These are phyloP conservation scores for Pocillopora verrucosa DNA, from an alignment of 64 coral and sea anemone genomes.

Conservation along the genomic window DNA sequence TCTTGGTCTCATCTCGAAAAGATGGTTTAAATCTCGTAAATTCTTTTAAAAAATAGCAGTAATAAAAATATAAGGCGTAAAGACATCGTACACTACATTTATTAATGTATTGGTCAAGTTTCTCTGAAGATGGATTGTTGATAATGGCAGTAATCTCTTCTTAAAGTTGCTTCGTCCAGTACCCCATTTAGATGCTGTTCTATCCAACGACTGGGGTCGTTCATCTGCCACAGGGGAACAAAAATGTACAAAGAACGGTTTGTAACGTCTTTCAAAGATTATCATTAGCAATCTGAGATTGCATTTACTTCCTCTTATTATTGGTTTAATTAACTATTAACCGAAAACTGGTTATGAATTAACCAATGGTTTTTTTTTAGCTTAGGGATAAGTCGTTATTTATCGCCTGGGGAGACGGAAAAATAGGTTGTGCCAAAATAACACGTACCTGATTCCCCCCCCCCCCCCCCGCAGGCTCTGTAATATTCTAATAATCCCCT, in stretches of 20 bases:
- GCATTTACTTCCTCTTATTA: no score
- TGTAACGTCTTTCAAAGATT: not conserved
- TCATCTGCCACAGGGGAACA: not conserved
- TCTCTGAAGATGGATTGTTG: conserved; percentile 24
- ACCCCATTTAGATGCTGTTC: conserved; percentile 54
- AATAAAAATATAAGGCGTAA: not conserved
- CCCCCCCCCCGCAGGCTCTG: no score
- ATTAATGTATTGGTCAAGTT: not conserved
- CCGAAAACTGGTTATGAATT: no score
- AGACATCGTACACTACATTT: not conserved
- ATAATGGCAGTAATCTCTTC: not conserved
- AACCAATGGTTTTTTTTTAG: no score
- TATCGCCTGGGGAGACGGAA: no score
- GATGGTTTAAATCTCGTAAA: not conserved
- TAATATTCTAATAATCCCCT: no score
- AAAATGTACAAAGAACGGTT: not conserved
- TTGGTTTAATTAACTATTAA: no score
- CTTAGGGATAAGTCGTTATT: no score
- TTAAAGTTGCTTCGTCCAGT: not conserved
- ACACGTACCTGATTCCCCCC: no score
- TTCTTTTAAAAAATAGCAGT: not conserved
- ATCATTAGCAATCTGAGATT: not conserved
- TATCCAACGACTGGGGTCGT: conserved; percentile 49
- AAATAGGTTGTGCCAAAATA: no score
- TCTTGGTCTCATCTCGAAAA: not conserved